These are phyloP conservation scores for Leucoma salicis DNA, from an alignment of 2,888 invertebrate species.

Conservation along the genomic window DNA sequence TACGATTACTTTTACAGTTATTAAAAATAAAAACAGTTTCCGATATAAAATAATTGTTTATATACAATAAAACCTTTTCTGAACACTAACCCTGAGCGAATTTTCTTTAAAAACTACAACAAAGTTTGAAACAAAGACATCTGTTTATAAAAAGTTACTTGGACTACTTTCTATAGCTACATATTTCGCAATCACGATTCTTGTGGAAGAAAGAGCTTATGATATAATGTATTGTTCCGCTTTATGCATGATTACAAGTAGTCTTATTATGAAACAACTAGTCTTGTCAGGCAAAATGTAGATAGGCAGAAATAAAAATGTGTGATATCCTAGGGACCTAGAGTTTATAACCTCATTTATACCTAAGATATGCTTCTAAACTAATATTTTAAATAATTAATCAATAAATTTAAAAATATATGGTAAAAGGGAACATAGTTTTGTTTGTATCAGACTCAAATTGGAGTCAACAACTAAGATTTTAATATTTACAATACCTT, in stretches of 20 bases:
- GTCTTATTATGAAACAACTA: slow-evolving; percentile 9
- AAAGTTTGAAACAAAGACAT: slow-evolving; percentile 4
- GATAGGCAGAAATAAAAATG: too few species aligned
- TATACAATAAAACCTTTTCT: slow-evolving; percentile 3
- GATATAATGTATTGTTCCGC: slow-evolving; percentile 35
- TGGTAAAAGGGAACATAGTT: too few species aligned
- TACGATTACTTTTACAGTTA: slow-evolving; percentile 13
- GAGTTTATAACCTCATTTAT: too few species aligned
- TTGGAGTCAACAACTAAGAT: too few species aligned
- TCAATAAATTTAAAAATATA: too few species aligned
- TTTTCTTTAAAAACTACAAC: slow-evolving; percentile 3
- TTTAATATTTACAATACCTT: too few species aligned
- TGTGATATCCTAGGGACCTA: too few species aligned
- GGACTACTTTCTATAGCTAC: slow-evolving; percentile 47
- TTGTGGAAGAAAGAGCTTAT: slow-evolving; percentile 26
- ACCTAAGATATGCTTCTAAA: too few species aligned
- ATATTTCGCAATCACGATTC: slow-evolving; percentile 40
- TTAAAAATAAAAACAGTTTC: slow-evolving; percentile 17
- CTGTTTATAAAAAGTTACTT: slow-evolving; percentile 11
- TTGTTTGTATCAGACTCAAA: too few species aligned
- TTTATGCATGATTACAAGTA: neutral
- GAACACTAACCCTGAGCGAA: neutral
- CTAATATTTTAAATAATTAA: too few species aligned
- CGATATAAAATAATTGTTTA: slow-evolving; percentile 4
- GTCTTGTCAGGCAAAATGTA: too few species aligned